Percentiles rank a stretch among this genome's conserved stretches.
Evolutionary conservation across 1,140 invertebrate species (phyloP).

Genomic region (Drosophila tristis): DNA sequence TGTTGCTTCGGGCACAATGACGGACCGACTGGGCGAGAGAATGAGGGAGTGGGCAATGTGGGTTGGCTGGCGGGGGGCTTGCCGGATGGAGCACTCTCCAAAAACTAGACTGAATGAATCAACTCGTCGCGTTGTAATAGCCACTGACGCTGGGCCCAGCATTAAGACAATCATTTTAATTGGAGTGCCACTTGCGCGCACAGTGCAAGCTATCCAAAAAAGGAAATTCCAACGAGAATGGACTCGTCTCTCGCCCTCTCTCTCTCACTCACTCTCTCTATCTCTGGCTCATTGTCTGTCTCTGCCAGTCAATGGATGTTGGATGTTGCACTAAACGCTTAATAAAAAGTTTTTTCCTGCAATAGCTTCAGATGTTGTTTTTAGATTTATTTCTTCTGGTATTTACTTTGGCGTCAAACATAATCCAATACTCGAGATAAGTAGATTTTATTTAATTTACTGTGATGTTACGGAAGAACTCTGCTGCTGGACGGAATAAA

Average conservation of each 20-base stretch:
- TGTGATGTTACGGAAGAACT: neutral
- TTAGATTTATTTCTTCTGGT: constrained; percentile 47
- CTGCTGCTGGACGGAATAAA: no score
- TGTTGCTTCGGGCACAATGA: constrained; percentile 33
- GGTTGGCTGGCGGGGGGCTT: neutral
- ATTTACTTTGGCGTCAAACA: constrained; percentile 47
- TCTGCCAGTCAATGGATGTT: constrained; percentile 35
- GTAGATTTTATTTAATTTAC: constrained; percentile 37
- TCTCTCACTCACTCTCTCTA: neutral
- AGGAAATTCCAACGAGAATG: constrained; percentile 36
- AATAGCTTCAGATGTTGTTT: constrained; percentile 41
- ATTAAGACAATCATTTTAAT: constrained; percentile 82
- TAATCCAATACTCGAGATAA: constrained; percentile 19
- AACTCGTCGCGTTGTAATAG: constrained; percentile 65
- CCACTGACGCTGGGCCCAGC: constrained; percentile 41
- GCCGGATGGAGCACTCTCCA: constrained; percentile 38
- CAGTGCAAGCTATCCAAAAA: constrained; percentile 41
- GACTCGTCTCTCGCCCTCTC: constrained; percentile 18
- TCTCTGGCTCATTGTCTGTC: constrained; percentile 17
- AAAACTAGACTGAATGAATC: constrained; percentile 58
- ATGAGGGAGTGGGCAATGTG: constrained; percentile 6
- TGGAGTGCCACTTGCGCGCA: constrained; percentile 67
- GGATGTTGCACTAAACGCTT: constrained; percentile 47
- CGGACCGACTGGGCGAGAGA: constrained; percentile 21
- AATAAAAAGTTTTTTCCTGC: constrained; percentile 57